Evolutionary conservation across 2,113 vertebrate genomes (phyloP), one percentile per base, ranked within the genome.

Genomic region (Pterocles burchelli): DNA sequence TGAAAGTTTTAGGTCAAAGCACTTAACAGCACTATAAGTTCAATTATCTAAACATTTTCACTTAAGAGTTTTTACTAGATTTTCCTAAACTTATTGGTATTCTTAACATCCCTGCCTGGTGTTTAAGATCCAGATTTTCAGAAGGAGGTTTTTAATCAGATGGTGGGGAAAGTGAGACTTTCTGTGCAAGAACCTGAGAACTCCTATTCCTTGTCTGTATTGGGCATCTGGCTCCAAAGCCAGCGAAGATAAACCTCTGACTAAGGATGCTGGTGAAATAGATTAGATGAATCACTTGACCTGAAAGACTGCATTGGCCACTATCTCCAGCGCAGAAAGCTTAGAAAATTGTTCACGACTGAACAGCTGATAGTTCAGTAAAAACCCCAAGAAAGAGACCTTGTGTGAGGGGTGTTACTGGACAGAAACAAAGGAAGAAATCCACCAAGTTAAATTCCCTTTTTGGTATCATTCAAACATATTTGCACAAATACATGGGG

Each of bases 241-340:
- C 72, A 94, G 91, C 58, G 49, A 81, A 72, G 74, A 87, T 86
- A 88, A 84, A 90, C 15, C 49, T 81, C 86, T 87, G 49, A 77
- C 51, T 65, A 85, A 86, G 67, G 51, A 28, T 72, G 63, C 22
- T 68, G 34, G 65, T 78, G 46, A 89, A 87, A 90, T 24, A 93
- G 88, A 85, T 54, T 59, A 87, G 88, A 66, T 72, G 92, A 86
- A 51, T 52, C 54, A 13, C 36, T 85, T 46, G 63, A 43, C 41
- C 82, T 87, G 33, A 58, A 97, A 86, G 45, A 38, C 54, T 94
- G 68, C 10, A 76, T 61, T 55, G 46, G 67, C 55, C 54, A 54
- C 15, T 68, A 49, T 89, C 70, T 91, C 36, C n/a, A 57, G 7
- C 26, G n/a, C 66, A 87, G 38, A 85, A 84, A 93, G 36, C 41